A percentile compares a stretch with the other conserved stretches of the same genome.
Conservation (phyloP, 2,888 invertebrate species). For the Drosophila mulleri region DNA sequence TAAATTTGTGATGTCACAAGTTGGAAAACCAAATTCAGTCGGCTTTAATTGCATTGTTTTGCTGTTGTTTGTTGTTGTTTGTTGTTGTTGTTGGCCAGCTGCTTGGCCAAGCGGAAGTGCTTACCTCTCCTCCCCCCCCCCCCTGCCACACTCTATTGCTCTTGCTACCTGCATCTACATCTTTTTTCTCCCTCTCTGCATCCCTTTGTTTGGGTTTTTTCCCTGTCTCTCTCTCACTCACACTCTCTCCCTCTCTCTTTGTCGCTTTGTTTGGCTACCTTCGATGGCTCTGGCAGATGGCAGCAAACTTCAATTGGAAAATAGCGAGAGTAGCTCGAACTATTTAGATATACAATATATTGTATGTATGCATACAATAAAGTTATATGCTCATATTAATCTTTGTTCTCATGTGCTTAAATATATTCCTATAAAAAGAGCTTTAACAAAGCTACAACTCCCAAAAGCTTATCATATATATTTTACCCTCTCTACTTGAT, state of each 20-base stretch:
- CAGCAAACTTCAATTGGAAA: constrained; percentile 47
- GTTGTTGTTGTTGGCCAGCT: constrained; percentile 36
- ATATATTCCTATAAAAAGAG: neutral
- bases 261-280: constrained; percentile 38
- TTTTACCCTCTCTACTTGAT: neutral
- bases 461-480: neutral
- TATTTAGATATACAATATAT: neutral
- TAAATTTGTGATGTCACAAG: constrained; percentile 50
- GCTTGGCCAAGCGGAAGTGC: constrained; percentile 58
- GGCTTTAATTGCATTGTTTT: constrained; percentile 57
- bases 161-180: constrained; percentile 4
- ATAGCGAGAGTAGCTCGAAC: constrained; percentile 38
- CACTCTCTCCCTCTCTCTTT: neutral
- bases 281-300: constrained; percentile 50
- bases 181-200: neutral
- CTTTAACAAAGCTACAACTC: neutral
- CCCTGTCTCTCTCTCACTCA: neutral
- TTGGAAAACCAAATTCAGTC: constrained; percentile 22
- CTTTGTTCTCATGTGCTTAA: too few species aligned
- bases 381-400: neutral
- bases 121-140: constrained; percentile 4
- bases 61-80: constrained; percentile 26
- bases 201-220: constrained; percentile 3
- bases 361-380: too few species aligned
- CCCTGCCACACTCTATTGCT: neutral